Evolutionary conservation across 2,888 invertebrate species (phyloP).

Genomic region (Apotomis turbidana): DNA sequence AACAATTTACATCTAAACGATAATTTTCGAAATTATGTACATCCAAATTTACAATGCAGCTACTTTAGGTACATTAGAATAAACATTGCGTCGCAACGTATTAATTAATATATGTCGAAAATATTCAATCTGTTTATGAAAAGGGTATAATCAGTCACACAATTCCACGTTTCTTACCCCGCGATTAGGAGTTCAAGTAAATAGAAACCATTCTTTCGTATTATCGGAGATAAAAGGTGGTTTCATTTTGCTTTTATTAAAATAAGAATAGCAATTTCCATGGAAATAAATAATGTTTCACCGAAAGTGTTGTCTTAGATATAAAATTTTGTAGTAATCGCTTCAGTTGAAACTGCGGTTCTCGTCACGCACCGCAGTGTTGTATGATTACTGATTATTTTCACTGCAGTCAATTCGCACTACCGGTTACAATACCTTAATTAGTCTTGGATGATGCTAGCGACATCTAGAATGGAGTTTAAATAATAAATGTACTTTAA

Average conservation of each 20-base stretch:
- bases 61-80: slow-evolving; percentile 57
- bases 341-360: too few species aligned
- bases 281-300: too few species aligned
- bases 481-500: slow-evolving; percentile 11
- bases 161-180: slow-evolving; percentile 1
- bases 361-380: too few species aligned
- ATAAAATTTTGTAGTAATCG: too few species aligned
- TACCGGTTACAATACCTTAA: neutral
- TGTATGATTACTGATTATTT: too few species aligned
- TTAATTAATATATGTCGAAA: slow-evolving; percentile 45
- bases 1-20: slow-evolving; percentile 11
- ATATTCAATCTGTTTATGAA: slow-evolving; percentile 30
- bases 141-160: slow-evolving; percentile 47
- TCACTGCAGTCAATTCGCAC: too few species aligned
- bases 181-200: neutral
- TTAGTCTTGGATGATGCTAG: slow-evolving; percentile 50
- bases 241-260: too few species aligned
- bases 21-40: slow-evolving; percentile 72
- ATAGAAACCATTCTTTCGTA: too few species aligned
- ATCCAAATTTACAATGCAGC: slow-evolving; percentile 73
- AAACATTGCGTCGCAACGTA: slow-evolving; percentile 39
- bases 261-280: too few species aligned
- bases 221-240: too few species aligned
- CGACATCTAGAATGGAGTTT: slow-evolving; percentile 48
- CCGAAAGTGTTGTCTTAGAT: too few species aligned